phyloP scores from a whole-genome alignment of 2,888 invertebrate genomes.

The Theodoxus fluviatilis region DNA sequence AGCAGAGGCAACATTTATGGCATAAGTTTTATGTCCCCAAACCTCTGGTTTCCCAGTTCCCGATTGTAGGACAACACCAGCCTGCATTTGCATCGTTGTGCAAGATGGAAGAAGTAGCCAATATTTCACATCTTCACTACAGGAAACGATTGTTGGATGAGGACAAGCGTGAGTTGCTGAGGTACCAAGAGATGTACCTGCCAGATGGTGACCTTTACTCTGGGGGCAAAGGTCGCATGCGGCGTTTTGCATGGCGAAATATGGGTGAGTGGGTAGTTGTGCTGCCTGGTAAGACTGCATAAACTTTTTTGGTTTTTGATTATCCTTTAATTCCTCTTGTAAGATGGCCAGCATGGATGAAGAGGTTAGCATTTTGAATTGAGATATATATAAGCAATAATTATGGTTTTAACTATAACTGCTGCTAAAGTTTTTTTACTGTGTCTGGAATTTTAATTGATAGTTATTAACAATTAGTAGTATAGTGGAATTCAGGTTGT shows the following conservation, averaged over 20 bases:
- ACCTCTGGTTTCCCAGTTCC: too few relatives aligned
- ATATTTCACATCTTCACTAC: too few relatives aligned
- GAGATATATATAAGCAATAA: not conserved
- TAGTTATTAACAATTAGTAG: not conserved
- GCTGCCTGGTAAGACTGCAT: not conserved
- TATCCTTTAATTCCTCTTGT: not conserved
- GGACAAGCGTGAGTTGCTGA: conserved; percentile 83
- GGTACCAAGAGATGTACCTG: conserved; percentile 84
- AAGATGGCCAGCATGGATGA: not conserved
- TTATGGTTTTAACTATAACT: not conserved
- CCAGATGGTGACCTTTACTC: conserved; percentile 87
- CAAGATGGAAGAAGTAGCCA: too few relatives aligned
- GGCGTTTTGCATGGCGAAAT: conserved; percentile 87
- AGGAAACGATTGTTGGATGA: conserved; percentile 82
- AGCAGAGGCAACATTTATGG: too few relatives aligned
- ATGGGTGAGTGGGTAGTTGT: conserved; percentile 63
- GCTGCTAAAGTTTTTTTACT: not conserved
- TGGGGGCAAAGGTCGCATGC: conserved; percentile 78
- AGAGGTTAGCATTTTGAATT: not conserved
- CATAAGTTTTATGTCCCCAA: too few relatives aligned
- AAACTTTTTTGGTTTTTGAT: not conserved
- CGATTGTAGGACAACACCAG: too few relatives aligned
- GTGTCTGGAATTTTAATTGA: not conserved
- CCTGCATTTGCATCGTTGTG: too few relatives aligned
- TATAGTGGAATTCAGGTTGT: not conserved